Evolutionary conservation across 2,888 invertebrate species (phyloP), one percentile per base, ranked within the genome.

Genomic region (Melolontha melolontha): DNA sequence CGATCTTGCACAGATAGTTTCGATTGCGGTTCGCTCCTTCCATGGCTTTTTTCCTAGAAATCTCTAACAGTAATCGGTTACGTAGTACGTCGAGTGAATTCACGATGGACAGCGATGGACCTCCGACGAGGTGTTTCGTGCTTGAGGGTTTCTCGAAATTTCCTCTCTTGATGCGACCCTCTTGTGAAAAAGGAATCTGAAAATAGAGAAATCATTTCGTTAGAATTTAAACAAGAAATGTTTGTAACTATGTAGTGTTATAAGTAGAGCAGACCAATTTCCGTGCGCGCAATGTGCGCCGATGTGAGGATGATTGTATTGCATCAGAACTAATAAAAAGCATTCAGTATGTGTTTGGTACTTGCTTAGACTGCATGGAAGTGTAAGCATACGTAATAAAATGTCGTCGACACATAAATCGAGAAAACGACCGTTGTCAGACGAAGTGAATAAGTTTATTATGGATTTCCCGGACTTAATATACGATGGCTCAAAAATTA

Each of bases 1-100:
- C 94, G 73, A 94, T 89, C 73, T 88, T 89, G 79, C 91, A 89
- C 76, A 94, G 84, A 79, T 92, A 88, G 73, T 90, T 88, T 67
- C 93, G 86, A 85, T 94, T 94, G 75, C 90, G 89, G 77, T 89
- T 89, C 67, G 89, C 88, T 80, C 92, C 90, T 79, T 93, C 91
- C 75, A 91, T 88, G 85, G 92, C 91, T 85, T 93, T 91, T 82
- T 93, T 91, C 78, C 95, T 89, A 12, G 92, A 92, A 74, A 94
- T 90, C 84, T 95, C 94, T 74, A 94, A 84, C 72, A 94, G 83
- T 54, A 94, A 88, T 78, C 94, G 88, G 81, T 94, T 91, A 72
- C 95, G 89, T 50, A 95, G 86, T 57, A 95, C 94, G 81, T 95
- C 95, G 87, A 95, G 85, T 0, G 95, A 93, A 85, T 94, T 93